phyloP scores from a whole-genome alignment of 2,797 vertebrate genomes.

The Neosalanx taihuensis region DNA sequence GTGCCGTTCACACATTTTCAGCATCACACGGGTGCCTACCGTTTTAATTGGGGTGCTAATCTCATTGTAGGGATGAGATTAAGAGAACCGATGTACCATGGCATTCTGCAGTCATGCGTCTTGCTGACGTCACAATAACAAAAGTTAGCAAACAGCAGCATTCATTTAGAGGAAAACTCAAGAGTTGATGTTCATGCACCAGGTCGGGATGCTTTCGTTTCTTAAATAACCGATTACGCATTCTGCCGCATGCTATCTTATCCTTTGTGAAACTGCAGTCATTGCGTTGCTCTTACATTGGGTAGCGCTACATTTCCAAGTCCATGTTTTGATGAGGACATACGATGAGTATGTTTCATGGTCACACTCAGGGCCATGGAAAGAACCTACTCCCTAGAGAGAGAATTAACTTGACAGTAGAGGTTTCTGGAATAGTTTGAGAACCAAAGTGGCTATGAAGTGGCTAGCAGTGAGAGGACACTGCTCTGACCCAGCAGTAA shows the following conservation, averaged over 20 bases:
- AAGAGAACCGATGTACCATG: too few species aligned
- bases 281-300: neutral
- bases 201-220: too few species aligned
- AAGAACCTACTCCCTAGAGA: slow-evolving; percentile 1
- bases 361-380: neutral
- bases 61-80: too few species aligned
- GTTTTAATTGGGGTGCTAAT: neutral
- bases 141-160: too few species aligned
- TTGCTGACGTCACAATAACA: too few species aligned
- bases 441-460: slow-evolving; percentile 36
- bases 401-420: slow-evolving; percentile 22
- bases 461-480: neutral
- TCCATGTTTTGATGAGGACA: slow-evolving; percentile 5
- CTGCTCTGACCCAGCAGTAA: slow-evolving; percentile 28
- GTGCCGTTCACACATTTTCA: neutral
- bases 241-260: neutral
- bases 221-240: too few species aligned
- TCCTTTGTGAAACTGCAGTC: neutral
- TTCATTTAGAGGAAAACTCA: too few species aligned
- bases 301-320: neutral
- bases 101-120: too few species aligned
- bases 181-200: too few species aligned
- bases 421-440: slow-evolving; percentile 30
- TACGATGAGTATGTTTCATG: neutral
- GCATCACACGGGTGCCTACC: neutral